Base-by-base conservation (phyloP, 2,888 invertebrate genomes). In the Dorcus parallelipipedus region DNA sequence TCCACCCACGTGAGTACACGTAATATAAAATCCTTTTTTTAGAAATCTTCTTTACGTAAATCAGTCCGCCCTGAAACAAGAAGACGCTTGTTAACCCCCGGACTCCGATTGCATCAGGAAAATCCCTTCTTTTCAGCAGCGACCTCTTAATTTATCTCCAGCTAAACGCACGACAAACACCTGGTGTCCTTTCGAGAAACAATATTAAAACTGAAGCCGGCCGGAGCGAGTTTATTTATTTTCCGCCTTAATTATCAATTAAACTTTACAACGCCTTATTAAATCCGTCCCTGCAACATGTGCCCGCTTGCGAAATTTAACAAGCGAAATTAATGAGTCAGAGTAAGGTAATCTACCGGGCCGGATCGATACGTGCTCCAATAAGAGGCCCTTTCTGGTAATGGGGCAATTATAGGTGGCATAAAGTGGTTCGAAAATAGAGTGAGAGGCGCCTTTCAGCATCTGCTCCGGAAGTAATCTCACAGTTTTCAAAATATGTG, bases 301-400 rank as follows among this genome's bases (percentile, higher is more conserved):
- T 33, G 26, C 26, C 26, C 26, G 26, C 26, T 33, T 33, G 60
- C 55, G 57, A 65, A 59, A 62, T 60, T 63, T 60, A 62, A 63
- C 61, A 62, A 63, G 63, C 40, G 60, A 64, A 59, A 59, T 65
- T 65, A 65, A 65, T 65, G 63, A 65, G 65, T 57, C 61, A 55
- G 56, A 56, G 58, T 57, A 54, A 54, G 54, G 59, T 52, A 62
- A 64, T 62, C 60, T 63, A 62, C 58, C 56, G 54, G 41, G n/a
- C 9, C 49, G 59, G 61, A 63, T 63, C 63, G 47, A 63, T 63
- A 61, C 57, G 61, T 63, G 64, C 56, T 60, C 55, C 53, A 59
- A 56, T 59, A 50, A 20, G 61, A 47, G 50, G 52, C 53, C 62
- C 57, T 60, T 64, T 61, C 60, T 59, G 54, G 61, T 63, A 63